Base-by-base conservation (phyloP, 2,888 invertebrate species). In the Drosophila percnosoma region DNA sequence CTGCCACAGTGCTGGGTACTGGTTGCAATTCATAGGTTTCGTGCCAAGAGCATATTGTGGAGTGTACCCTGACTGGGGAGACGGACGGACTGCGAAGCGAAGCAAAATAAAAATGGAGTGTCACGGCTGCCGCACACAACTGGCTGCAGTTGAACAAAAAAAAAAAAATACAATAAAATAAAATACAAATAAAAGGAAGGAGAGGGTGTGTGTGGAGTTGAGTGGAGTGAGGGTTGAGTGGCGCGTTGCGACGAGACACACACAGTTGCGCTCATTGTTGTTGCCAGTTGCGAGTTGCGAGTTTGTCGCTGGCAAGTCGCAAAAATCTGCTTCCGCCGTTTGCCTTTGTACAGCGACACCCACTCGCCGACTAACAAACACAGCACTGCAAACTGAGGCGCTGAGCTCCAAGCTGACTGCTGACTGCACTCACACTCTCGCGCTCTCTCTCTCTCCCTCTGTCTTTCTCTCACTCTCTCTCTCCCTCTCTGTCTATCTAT, bases 101-200 rank as follows among this genome's bases (percentile, higher is more conserved):
- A 58, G 72, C 57, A 87, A 87, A 87, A 89, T 87, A 89, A 87
- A 83, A 87, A 87, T 87, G 87, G 87, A 87, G 87, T 87, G 87
- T 85, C 87, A 89, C 83, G 89, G 85, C 83, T 74, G 75, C 68
- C 75, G 83, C 73, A 74, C 78, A 78, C 78, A 77, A 74, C 75
- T 69, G 74, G 64, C 73, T 65, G 74, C 68, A 75, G 42, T 62
- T 51, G 62, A 52, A 31, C 15, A 45, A 51, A 31, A 29, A 31
- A 54, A 33, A 33, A 29, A 13, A 34, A 13, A 33, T 58, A 52
- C 59, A 52, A 45, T 11, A 45, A 55, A 31, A 31, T 34, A 54
- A 33, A 40, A 29, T 29, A 31, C 31, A 21, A 36, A 42, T 42
- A 10, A 27, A 52, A 33, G 33, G 24, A 31, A 4, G 45, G 36